Evolutionary conservation across 2,888 invertebrate species (phyloP).

Genomic region (Melieria picta): DNA sequence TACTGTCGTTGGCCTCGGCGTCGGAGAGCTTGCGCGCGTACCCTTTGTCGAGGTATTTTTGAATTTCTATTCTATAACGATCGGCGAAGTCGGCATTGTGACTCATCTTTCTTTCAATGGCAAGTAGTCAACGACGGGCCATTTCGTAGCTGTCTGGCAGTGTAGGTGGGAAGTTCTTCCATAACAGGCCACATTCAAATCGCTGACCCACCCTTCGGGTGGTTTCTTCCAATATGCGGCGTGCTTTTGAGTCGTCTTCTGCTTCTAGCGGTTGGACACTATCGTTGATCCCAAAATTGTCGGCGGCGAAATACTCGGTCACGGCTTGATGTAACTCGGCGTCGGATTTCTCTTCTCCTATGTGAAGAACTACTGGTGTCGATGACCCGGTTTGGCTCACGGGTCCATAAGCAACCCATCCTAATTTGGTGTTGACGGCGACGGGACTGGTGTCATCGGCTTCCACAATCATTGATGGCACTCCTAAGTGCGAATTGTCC

Average conservation of each 20-base stretch:
- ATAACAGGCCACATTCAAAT: conserved; percentile 3
- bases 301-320: no score
- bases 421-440: conserved; percentile 12
- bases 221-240: conserved; percentile 1
- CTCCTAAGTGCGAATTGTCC: no score
- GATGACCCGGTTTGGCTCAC: no score
- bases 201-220: not conserved
- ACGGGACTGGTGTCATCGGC: not conserved
- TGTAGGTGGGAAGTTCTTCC: not conserved
- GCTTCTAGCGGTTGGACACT: no score
- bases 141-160: not conserved
- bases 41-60: not conserved
- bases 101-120: not conserved
- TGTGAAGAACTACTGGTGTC: no score
- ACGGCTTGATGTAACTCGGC: no score
- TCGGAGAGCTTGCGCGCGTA: not conserved
- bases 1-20: no score
- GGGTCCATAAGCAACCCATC: conserved; percentile 8
- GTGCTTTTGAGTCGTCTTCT: no score
- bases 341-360: no score
- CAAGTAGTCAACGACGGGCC: not conserved
- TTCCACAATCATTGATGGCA: no score
- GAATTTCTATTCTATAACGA: not conserved
- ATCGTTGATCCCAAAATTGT: no score
- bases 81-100: not conserved